Conservation (phyloP, 2,888 invertebrate species). For the Stictocephala bisonia region DNA sequence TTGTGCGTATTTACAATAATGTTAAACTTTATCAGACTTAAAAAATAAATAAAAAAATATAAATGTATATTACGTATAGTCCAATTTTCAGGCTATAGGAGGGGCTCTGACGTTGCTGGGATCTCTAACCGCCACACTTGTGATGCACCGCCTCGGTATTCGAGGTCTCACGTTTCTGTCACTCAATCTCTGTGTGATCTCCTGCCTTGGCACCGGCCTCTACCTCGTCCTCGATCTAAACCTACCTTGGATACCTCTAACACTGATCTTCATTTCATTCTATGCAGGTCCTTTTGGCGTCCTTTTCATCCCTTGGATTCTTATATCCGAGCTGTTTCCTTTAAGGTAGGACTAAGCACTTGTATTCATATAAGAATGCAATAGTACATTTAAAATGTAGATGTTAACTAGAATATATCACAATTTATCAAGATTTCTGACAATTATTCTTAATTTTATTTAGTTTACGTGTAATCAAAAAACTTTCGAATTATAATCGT, state of each 20-base stretch:
- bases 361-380: no score
- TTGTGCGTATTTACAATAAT: no score
- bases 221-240: constrained; percentile 60
- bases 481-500: no score
- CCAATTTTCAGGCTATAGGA: constrained; percentile 42
- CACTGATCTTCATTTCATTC: constrained; percentile 65
- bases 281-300: constrained; percentile 63
- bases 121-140: constrained; percentile 16
- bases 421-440: no score
- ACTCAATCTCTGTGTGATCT: constrained; percentile 11
- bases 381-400: no score
- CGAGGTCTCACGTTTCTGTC: constrained; percentile 45
- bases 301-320: constrained; percentile 67
- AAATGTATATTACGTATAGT: constrained; percentile 62
- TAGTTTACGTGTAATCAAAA: no score
- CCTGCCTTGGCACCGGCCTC: constrained; percentile 38
- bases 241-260: constrained; percentile 64
- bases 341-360: constrained; percentile 68
- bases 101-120: constrained; percentile 44
- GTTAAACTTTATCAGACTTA: no score
- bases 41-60: no score
- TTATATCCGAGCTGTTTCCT: constrained; percentile 70
- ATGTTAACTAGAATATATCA: no score
- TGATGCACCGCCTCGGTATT: constrained; percentile 47
- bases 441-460: no score